Conservation (phyloP, 2,113 vertebrate genomes). For the Chaetodon trifascialis region DNA sequence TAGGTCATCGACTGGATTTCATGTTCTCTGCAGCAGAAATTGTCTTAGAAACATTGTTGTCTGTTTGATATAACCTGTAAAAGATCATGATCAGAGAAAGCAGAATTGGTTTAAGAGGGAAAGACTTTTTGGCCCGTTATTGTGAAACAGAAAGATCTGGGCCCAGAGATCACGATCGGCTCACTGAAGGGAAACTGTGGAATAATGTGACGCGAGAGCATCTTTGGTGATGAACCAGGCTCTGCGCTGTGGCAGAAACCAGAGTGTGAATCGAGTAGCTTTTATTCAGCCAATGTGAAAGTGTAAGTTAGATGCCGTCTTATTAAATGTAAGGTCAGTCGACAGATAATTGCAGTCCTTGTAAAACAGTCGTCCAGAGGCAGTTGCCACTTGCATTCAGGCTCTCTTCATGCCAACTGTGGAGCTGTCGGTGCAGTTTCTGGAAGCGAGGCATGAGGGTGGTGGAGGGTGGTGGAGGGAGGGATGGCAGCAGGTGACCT, state of each 20-base stretch:
- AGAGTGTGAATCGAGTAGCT: background rate
- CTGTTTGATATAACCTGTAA: background rate
- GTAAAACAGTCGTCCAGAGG: background rate
- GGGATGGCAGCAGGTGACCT: slow-evolving; percentile 14
- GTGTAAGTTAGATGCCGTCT: background rate
- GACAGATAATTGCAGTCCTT: background rate
- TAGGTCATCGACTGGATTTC: background rate
- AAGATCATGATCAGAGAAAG: too few species aligned
- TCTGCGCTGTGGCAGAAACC: background rate
- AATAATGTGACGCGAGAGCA: background rate
- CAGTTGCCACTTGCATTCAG: background rate
- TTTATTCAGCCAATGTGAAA: background rate
- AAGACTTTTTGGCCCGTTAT: background rate
- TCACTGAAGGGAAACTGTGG: background rate
- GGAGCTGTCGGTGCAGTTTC: slow-evolving; percentile 28
- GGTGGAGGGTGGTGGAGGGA: background rate
- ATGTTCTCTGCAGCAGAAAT: background rate
- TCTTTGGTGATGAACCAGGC: background rate
- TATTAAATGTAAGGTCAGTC: background rate
- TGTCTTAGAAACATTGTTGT: background rate
- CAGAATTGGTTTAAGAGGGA: background rate
- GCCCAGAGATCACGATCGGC: too few species aligned
- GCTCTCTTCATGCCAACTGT: slow-evolving; percentile 1
- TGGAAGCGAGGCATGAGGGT: background rate
- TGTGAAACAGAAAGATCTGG: background rate